phyloP scores from a whole-genome alignment of 2,113 vertebrate genomes.

The Jaculus jaculus region DNA sequence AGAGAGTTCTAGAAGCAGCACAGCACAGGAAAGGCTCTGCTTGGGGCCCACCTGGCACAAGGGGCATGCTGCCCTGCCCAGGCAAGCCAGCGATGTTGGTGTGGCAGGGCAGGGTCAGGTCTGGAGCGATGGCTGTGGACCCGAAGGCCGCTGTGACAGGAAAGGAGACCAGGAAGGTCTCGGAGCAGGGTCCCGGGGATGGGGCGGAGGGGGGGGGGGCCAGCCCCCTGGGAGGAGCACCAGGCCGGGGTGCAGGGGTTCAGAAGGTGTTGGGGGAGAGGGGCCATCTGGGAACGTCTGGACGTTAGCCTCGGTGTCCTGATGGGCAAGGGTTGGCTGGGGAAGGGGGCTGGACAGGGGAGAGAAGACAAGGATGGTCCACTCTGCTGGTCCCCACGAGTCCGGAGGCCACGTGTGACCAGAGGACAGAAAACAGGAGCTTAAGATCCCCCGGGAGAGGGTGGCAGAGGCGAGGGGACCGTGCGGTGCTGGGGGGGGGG shows the following conservation, averaged over 20 bases:
- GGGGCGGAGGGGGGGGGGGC: background rate
- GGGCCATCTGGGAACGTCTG: too few species aligned
- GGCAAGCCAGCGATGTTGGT: background rate
- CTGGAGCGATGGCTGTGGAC: background rate
- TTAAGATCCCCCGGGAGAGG: background rate
- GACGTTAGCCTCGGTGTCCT: background rate
- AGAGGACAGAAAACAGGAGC: background rate
- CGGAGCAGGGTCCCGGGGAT: background rate
- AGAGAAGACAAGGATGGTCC: background rate
- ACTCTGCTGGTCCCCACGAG: background rate
- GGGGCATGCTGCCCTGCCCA: background rate
- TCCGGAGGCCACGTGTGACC: background rate
- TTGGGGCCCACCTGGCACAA: background rate
- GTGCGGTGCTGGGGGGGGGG: too few species aligned
- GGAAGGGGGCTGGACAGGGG: too few species aligned
- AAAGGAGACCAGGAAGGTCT: background rate
- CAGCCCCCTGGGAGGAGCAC: background rate
- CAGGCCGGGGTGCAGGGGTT: too few species aligned
- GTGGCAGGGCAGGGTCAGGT: background rate
- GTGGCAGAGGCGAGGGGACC: rapidly evolving
- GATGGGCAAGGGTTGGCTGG: background rate
- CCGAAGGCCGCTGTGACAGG: too few species aligned
- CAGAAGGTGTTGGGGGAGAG: background rate
- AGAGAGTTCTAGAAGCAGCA: rapidly evolving
- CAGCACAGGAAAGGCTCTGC: rapidly evolving